These are phyloP conservation scores for Halisarca cf. caerulea DNA, from an alignment of 37 sponge, comb jelly and placozoan genomes.

Conservation along the genomic window DNA sequence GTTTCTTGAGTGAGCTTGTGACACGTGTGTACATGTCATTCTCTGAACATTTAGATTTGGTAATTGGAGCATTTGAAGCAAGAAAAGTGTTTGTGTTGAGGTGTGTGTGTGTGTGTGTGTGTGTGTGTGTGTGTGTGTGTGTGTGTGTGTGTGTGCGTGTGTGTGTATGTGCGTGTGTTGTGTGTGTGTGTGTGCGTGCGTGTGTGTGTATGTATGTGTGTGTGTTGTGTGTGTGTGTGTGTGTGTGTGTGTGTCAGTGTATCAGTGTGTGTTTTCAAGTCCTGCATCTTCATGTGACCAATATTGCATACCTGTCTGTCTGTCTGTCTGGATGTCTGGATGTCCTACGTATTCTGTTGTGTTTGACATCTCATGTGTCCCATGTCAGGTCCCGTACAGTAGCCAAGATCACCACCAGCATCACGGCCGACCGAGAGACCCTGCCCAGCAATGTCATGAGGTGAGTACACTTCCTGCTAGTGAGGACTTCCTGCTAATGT, in stretches of 20 bases:
- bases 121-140: not conserved
- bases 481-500: not conserved
- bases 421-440: not conserved
- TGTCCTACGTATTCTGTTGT: too few relatives aligned
- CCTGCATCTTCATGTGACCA: too few relatives aligned
- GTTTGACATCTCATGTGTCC: too few relatives aligned
- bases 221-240: too few relatives aligned
- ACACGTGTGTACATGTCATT: not conserved
- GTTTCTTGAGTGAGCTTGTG: too few relatives aligned
- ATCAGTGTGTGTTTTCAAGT: too few relatives aligned
- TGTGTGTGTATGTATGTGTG: too few relatives aligned
- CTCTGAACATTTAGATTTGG: constrained; percentile 49
- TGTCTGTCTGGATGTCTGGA: too few relatives aligned
- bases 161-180: not conserved
- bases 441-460: not conserved
- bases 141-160: too few relatives aligned
- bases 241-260: too few relatives aligned
- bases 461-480: too few relatives aligned
- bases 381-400: constrained; percentile 2
- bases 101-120: constrained; percentile 8
- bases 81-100: constrained; percentile 63
- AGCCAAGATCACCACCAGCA: not conserved
- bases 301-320: too few relatives aligned
- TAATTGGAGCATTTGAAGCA: constrained; percentile 51
- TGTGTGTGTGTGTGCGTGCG: not conserved